These are phyloP conservation scores for Hydriomena furcata DNA, from an alignment of 2,888 invertebrate species.

Conservation along the genomic window DNA sequence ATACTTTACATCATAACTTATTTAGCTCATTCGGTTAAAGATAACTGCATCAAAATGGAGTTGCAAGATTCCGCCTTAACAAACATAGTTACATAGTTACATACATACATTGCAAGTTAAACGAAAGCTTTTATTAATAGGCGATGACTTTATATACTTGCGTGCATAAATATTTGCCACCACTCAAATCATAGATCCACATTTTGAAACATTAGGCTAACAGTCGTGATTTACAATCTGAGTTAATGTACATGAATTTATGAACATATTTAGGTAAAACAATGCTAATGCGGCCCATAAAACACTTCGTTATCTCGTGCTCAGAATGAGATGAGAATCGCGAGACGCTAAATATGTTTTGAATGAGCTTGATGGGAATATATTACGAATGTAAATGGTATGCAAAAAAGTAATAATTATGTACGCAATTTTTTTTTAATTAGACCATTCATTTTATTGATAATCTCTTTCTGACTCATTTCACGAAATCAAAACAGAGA, in stretches of 20 bases:
- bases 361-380: slow-evolving; percentile 24
- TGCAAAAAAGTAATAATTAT: slow-evolving; percentile 4
- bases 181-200: slow-evolving; percentile 20
- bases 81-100: too few relatives aligned
- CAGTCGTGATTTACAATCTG: slow-evolving; percentile 25
- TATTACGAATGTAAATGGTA: slow-evolving; percentile 13
- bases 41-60: too few relatives aligned
- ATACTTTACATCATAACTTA: too few relatives aligned
- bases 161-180: slow-evolving; percentile 1
- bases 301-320: slow-evolving; percentile 29
- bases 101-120: too few relatives aligned
- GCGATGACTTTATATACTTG: slow-evolving; percentile 3
- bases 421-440: too few relatives aligned
- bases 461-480: too few relatives aligned
- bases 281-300: slow-evolving; percentile 29
- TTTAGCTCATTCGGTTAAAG: too few relatives aligned
- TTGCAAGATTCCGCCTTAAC: too few relatives aligned
- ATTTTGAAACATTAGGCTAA: slow-evolving; percentile 22
- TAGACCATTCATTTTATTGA: too few relatives aligned
- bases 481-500: too few relatives aligned
- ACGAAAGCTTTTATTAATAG: too few relatives aligned
- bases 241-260: slow-evolving; percentile 32
- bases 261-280: slow-evolving; percentile 32
- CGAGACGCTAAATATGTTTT: slow-evolving; percentile 27
- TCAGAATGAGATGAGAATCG: slow-evolving; percentile 25